Evolutionary conservation across 2,888 invertebrate genomes (phyloP).

Genomic region (Stenolophus ochropezus): DNA sequence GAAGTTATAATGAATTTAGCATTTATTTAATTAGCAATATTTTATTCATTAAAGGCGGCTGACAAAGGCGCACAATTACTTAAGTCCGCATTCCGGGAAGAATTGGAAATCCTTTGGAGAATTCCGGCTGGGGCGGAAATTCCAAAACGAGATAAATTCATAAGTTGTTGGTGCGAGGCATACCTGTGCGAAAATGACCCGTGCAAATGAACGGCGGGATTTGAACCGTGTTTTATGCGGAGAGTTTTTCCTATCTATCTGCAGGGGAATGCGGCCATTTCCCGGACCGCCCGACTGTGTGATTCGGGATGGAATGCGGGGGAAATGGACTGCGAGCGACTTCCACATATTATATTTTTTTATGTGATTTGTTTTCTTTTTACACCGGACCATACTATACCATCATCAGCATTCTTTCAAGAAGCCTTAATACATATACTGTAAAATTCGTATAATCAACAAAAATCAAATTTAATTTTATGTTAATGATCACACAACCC

Average conservation of each 20-base stretch:
- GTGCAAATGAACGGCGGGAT: conserved; percentile 50
- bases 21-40: background rate
- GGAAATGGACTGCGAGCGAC: conserved; percentile 31
- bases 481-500: no score
- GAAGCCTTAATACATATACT: background rate
- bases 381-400: no score
- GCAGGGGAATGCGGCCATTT: conserved; percentile 25
- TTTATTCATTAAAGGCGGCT: background rate
- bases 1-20: background rate
- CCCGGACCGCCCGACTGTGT: conserved; percentile 9
- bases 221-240: conserved; percentile 35
- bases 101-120: conserved; percentile 5
- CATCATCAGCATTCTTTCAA: no score
- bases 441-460: background rate
- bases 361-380: conserved; percentile 39
- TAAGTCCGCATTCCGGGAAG: conserved; percentile 6
- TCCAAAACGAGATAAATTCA: conserved; percentile 34
- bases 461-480: no score
- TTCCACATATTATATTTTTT: conserved; percentile 29
- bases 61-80: background rate
- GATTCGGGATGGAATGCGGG: conserved; percentile 29
- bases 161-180: conserved; percentile 4
- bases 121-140: conserved; percentile 3
- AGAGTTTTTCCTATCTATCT: conserved; percentile 37
- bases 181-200: conserved; percentile 56